A percentile compares a stretch with the other conserved stretches of the same genome.
Evolutionary conservation across 2,113 vertebrate species (phyloP).

Genomic region (Urocynchramus pylzowi): DNA sequence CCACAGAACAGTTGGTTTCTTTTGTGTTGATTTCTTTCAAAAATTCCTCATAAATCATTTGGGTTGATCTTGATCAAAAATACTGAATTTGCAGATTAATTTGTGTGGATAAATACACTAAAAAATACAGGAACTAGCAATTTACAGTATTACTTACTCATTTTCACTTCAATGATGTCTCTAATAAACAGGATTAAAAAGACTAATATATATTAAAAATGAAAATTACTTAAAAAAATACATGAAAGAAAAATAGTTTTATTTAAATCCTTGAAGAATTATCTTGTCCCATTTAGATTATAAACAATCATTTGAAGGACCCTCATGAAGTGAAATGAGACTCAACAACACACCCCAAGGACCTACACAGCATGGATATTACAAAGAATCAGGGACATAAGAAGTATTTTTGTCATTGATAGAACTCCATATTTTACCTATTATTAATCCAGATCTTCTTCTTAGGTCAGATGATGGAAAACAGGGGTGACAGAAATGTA

Average conservation of each 20-base stretch:
- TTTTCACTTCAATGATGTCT: not conserved
- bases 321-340: not conserved
- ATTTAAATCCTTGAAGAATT: not conserved
- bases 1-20: not conserved
- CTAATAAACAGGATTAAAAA: not conserved
- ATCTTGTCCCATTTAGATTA: not conserved
- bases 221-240: accelerated
- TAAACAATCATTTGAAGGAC: not conserved
- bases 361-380: not conserved
- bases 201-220: not conserved
- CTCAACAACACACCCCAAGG: not conserved
- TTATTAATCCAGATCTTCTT: not conserved
- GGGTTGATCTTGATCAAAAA: not conserved
- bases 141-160: not conserved
- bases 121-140: not conserved
- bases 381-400: not conserved
- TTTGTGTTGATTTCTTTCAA: not conserved
- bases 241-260: not conserved
- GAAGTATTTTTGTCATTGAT: not conserved
- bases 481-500: not conserved
- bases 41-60: not conserved
- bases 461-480: not conserved
- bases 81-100: not conserved
- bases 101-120: not conserved
- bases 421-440: not conserved